Conservation (phyloP, 1,140 invertebrate genomes). For the Hyphantria cunea region DNA sequence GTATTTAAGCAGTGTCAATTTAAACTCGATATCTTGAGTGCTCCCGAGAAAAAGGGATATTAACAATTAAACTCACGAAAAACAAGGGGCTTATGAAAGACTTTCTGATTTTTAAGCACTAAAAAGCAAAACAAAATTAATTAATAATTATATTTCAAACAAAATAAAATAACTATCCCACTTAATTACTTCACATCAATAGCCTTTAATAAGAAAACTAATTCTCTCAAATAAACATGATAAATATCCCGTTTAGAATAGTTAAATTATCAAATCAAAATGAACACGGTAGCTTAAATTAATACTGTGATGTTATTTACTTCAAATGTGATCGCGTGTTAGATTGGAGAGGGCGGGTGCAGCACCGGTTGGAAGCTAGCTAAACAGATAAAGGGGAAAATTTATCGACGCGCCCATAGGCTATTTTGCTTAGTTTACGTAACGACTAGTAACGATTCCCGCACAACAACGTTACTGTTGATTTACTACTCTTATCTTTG, state of each 20-base stretch:
- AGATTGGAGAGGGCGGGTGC: conserved; percentile 1
- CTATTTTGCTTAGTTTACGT: not conserved
- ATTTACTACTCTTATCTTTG: not conserved
- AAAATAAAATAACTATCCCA: no score
- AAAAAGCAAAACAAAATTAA: no score
- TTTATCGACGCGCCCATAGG: conserved; percentile 10
- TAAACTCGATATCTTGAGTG: no score
- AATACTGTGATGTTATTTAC: not conserved
- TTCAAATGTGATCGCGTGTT: not conserved
- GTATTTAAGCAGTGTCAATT: no score
- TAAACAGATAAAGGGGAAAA: conserved; percentile 7
- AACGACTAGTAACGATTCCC: not conserved
- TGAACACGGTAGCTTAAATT: not conserved
- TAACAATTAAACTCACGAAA: no score
- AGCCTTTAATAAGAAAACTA: no score
- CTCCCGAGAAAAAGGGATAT: no score
- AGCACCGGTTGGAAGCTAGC: conserved; percentile 6
- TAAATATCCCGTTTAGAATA: not conserved
- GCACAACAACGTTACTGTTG: not conserved
- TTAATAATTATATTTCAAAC: no score
- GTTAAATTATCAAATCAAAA: not conserved
- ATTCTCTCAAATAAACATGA: no score
- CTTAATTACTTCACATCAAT: no score
- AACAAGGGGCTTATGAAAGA: no score
- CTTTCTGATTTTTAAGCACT: no score